Evolutionary conservation across 2,113 vertebrate species (phyloP), one percentile per base, ranked within the genome.

Genomic region (Aviceda subcristata): DNA sequence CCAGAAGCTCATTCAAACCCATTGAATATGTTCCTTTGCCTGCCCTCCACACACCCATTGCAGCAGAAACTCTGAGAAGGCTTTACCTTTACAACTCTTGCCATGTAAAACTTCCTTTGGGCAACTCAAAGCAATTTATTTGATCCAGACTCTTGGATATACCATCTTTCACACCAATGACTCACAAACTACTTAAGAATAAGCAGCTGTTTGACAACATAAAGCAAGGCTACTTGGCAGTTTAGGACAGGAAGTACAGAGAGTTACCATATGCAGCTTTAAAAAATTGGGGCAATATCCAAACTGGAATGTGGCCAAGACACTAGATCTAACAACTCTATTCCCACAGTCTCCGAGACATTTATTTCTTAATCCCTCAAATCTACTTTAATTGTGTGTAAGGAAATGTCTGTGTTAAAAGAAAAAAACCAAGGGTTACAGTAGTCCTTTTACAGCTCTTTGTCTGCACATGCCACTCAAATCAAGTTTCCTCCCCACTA

Each of bases 321-420:
- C 30, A 46, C 55, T 86, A 92, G 63, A 59, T 88, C 48, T 90
- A 88, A 66, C 41, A 90, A 46, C 18, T 76, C 17, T 88, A 94
- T 90, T 95, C 67, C 75, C 90, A 83, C 50, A 67, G 85, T 63
- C 55, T 88, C 43, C 7, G 26, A 92, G 63, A 88, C 30, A 90
- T 88, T 91, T 93, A 83, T 83, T 90, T 94, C 87, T 92, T 97
- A 94, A 95, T 96, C 62, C 45, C 22, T 41, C 24, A 92, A 93
- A 95, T 85, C 48, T 91, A 79, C 69, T 96, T 96, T 96, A 96
- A 85, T 94, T 96, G 43, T 62, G 5, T 92, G 30, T 85, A 85
- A 90, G 74, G 66, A 96, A 96, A 94, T 56, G 24, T 78, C 76
- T 87, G 12, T 75, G 18, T 79, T 90, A 76, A 92, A 88, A 83